Conservation (phyloP, 2,888 invertebrate genomes). For the Noctua janthina region DNA sequence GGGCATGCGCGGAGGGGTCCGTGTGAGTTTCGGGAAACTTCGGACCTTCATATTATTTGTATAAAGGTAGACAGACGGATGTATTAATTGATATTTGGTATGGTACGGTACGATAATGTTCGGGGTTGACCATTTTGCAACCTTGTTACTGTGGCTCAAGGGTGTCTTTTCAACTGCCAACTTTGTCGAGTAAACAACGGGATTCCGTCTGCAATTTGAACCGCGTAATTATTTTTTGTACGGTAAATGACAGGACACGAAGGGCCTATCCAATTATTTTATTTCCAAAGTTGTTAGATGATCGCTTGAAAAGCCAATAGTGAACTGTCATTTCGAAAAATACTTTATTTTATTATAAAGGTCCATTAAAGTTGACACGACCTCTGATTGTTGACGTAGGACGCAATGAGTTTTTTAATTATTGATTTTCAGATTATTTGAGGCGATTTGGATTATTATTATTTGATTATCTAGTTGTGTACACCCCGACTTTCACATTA, state of each 20-base stretch:
- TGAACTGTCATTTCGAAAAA: neutral
- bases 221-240: neutral
- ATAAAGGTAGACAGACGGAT: neutral
- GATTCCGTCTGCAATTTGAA: neutral
- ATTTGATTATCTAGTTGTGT: neutral
- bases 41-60: neutral
- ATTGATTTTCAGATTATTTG: neutral
- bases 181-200: neutral
- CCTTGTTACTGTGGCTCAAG: neutral
- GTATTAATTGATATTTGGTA: neutral
- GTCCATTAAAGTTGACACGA: neutral
- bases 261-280: neutral
- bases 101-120: neutral
- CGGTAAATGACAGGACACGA: neutral
- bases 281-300: neutral
- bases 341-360: neutral
- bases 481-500: neutral
- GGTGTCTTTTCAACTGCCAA: neutral
- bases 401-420: no score
- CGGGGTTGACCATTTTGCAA: neutral
- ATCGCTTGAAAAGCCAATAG: neutral
- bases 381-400: neutral
- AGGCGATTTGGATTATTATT: neutral
- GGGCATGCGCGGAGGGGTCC: neutral
- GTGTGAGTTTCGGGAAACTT: neutral